A percentile compares a stretch with the other conserved stretches of the same genome.
Evolutionary conservation across 2,888 invertebrate genomes (phyloP).

Genomic region (Sabatieria punctata): DNA sequence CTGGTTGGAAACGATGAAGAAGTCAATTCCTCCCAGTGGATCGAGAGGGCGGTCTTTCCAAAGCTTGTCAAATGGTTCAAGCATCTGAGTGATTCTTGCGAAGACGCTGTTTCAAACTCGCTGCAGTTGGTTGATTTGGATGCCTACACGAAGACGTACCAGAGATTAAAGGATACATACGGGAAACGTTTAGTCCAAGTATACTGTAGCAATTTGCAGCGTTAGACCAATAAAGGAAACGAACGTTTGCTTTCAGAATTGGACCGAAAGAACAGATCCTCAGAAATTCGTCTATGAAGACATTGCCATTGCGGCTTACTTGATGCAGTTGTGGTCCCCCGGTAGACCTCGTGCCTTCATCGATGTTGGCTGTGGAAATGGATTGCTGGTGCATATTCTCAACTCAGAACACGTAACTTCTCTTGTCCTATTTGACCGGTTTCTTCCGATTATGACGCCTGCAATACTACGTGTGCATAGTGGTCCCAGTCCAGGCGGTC

Average conservation of each 20-base stretch:
- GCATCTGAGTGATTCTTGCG: slow-evolving; percentile 3
- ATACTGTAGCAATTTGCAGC: too few species aligned
- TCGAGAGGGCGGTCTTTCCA: slow-evolving; percentile 11
- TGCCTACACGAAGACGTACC: slow-evolving; percentile 15
- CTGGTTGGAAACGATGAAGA: too few species aligned
- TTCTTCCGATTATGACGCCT: too few species aligned
- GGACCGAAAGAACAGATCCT: slow-evolving; percentile 85
- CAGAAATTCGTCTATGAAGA: slow-evolving; percentile 90
- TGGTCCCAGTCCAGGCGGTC: too few species aligned
- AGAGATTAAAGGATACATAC: slow-evolving; percentile 13
- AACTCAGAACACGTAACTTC: slow-evolving; percentile 52
- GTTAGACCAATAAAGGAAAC: too few species aligned
- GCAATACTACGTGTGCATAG: too few species aligned
- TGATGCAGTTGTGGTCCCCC: too few species aligned
- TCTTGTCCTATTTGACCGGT: slow-evolving; percentile 16
- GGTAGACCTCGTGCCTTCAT: slow-evolving; percentile 46
- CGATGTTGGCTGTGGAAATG: slow-evolving; percentile 95
- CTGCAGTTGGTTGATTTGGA: slow-evolving; percentile 16
- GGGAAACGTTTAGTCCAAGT: slow-evolving; percentile 14
- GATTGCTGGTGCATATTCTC: slow-evolving; percentile 69
- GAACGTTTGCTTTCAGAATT: slow-evolving; percentile 43
- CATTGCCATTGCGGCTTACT: slow-evolving; percentile 73
- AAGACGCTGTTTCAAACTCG: slow-evolving; percentile 4
- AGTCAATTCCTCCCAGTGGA: too few species aligned
- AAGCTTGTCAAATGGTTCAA: slow-evolving; percentile 12